phyloP scores from a whole-genome alignment of 2,888 invertebrate species.

The Vanessa cardui region DNA sequence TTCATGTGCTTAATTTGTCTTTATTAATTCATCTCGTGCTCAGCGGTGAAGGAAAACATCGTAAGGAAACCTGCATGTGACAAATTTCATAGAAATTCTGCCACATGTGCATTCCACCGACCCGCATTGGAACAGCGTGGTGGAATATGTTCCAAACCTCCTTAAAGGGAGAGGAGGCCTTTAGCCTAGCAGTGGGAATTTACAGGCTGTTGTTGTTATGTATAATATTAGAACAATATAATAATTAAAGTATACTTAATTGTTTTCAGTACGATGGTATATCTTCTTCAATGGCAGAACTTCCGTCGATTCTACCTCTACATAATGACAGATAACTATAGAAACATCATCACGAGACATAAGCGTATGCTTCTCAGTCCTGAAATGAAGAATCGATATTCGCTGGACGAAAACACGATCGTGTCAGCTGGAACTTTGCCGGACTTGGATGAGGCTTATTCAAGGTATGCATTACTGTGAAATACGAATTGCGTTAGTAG shows the following conservation, averaged over 20 bases:
- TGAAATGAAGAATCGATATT: constrained; percentile 86
- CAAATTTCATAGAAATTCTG: too few relatives aligned
- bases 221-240: not conserved
- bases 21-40: too few relatives aligned
- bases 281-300: constrained; percentile 93
- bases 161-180: too few relatives aligned
- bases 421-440: constrained; percentile 93
- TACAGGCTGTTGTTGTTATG: too few relatives aligned
- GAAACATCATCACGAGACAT: constrained; percentile 93
- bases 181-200: too few relatives aligned
- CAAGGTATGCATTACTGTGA: constrained; percentile 71
- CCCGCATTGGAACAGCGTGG: too few relatives aligned
- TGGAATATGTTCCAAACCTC: too few relatives aligned
- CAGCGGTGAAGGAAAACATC: too few relatives aligned
- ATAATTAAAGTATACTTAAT: not conserved
- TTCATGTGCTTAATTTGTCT: too few relatives aligned
- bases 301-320: constrained; percentile 95
- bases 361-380: constrained; percentile 88
- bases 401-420: constrained; percentile 90
- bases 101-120: too few relatives aligned
- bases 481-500: too few relatives aligned
- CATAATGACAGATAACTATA: constrained; percentile 96
- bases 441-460: constrained; percentile 95
- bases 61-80: too few relatives aligned
- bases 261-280: constrained; percentile 88